A percentile compares a stretch with the other conserved stretches of the same genome.
Conservation (phyloP, 2,888 invertebrate species). For the Meloe dianella region DNA sequence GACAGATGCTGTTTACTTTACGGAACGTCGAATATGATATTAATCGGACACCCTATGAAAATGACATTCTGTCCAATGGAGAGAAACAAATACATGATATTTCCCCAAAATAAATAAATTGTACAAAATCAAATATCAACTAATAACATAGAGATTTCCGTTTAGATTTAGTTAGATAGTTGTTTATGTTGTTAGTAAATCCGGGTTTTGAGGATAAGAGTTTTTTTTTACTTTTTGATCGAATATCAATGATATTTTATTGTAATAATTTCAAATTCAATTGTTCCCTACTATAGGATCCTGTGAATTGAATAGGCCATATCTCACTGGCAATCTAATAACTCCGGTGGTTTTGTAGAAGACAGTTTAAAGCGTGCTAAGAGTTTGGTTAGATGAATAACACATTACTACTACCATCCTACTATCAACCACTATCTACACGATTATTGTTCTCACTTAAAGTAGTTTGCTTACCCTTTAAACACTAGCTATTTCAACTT, state of each 20-base stretch:
- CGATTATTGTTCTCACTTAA: background rate
- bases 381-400: constrained; percentile 33
- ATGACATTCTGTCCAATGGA: constrained; percentile 8
- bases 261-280: constrained; percentile 36
- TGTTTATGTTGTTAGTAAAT: too few species aligned
- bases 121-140: too few species aligned
- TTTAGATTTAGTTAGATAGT: too few species aligned
- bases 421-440: background rate
- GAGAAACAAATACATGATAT: background rate
- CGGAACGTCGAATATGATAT: constrained; percentile 20
- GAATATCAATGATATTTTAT: constrained; percentile 21
- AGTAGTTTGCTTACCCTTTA: background rate
- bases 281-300: constrained; percentile 34
- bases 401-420: constrained; percentile 8
- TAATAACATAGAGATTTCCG: too few species aligned
- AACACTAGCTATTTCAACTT: constrained; percentile 15
- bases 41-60: background rate
- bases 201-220: too few species aligned
- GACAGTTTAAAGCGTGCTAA: constrained; percentile 31
- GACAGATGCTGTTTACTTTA: constrained; percentile 23
- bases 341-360: constrained; percentile 41
- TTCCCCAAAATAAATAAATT: background rate
- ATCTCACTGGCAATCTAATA: constrained; percentile 45
- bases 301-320: constrained; percentile 44
- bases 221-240: too few species aligned